Base-by-base conservation (phyloP, 2,797 vertebrate species). In the Vespertilio murinus region DNA sequence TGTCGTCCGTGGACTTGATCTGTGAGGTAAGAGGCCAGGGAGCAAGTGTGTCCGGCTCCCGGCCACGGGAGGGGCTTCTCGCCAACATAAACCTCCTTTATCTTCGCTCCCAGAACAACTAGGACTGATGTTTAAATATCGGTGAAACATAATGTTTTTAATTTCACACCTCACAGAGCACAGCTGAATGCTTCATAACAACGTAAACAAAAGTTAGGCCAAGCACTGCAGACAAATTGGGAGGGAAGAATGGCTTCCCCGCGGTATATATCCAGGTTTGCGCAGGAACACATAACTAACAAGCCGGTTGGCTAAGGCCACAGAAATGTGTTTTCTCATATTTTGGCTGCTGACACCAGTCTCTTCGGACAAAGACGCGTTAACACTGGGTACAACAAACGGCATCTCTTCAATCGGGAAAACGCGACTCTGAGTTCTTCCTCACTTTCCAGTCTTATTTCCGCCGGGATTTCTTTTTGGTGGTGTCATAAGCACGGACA, bases 401-500 rank as follows among this genome's bases (percentile, higher is more conserved):
- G 80, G 82, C 95, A 84, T 93, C 87, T 90, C 95, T 94, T 96
- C 93, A 52, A 56, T 89, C 80, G 16, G 52, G 90, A 33, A 30
- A 96, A 96, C 81, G 67, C 45, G 42, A 17, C 16, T 47, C 96
- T 98, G 98, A 99, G 98, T 99, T 99, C 97, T 98, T 96, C 98
- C 75, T 54, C 8, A n/a, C 5, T 25, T 25, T 22, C 20, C 42
- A 18, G 13, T 45, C 96, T 98, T 98, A 99, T 98, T 99, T 99
- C 97, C 98, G 96, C 98, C 98, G 99, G 70, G 98, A 96, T 96
- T 99, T 99, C 96, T 99, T 98, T 97, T 98, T 99, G 96, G 99
- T 99, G 95, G 99, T 99, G 97, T 99, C 99, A 0, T 99, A 99
- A 96, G 99, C 99, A 88, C 99, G 99, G 71, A 99, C 99, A 9